Percentiles rank a stretch among this genome's conserved stretches.
Conservation (phyloP, 2,797 vertebrate species). For the Alca torda region DNA sequence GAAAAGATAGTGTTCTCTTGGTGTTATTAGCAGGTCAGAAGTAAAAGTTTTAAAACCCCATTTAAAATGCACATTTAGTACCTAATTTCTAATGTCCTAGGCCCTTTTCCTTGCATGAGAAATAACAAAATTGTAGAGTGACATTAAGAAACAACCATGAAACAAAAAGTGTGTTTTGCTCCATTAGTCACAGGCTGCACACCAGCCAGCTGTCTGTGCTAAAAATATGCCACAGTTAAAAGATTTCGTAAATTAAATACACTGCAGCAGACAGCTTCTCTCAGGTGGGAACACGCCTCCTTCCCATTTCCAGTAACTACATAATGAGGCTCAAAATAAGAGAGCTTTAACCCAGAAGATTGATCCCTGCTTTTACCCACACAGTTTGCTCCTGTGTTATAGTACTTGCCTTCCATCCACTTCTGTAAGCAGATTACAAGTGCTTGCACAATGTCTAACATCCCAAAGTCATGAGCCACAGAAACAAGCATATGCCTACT, state of each 20-base stretch:
- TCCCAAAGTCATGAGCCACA: not conserved
- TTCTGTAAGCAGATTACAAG: not conserved
- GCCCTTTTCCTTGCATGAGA: conserved; percentile 39
- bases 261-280: conserved; percentile 65
- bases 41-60: not conserved
- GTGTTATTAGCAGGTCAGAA: not conserved
- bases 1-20: not conserved
- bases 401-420: not conserved
- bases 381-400: not conserved
- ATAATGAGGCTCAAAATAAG: not conserved
- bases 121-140: conserved; percentile 61
- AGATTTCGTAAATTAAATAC: conserved; percentile 68
- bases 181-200: conserved; percentile 71
- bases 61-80: conserved; percentile 25
- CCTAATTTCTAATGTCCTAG: not conserved
- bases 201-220: conserved; percentile 74
- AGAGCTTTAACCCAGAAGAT: not conserved
- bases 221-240: conserved; percentile 70
- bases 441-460: not conserved
- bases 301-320: conserved; percentile 39
- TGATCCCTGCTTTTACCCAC: not conserved
- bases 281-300: conserved; percentile 69
- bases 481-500: not conserved
- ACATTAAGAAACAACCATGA: conserved; percentile 57
- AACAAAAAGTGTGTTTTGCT: conserved; percentile 70